Percentiles rank a stretch among this genome's conserved stretches.
Evolutionary conservation across 2,888 invertebrate species (phyloP).

Genomic region (Acrocera orbiculus): DNA sequence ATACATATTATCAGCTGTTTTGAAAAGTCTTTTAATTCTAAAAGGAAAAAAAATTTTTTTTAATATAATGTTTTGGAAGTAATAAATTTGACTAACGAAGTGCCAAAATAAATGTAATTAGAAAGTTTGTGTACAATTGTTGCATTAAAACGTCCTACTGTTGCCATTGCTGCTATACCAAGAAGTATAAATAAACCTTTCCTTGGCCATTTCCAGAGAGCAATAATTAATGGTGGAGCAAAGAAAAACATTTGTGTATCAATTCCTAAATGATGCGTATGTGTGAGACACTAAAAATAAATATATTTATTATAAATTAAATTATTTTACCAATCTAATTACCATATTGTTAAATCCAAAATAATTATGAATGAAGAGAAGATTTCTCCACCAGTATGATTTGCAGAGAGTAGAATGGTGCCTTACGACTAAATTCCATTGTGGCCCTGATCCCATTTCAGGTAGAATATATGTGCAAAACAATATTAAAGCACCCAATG

Average conservation of each 20-base stretch:
- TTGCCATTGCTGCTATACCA: conserved; percentile 36
- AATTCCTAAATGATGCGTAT: conserved; percentile 53
- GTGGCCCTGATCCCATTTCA: conserved; percentile 42
- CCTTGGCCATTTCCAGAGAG: conserved; percentile 43
- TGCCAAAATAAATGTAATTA: conserved; percentile 50
- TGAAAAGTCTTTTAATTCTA: conserved; percentile 45
- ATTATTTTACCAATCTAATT: conserved; percentile 10
- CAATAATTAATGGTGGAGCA: conserved; percentile 40
- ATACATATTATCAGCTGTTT: conserved; percentile 50
- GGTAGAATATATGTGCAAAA: conserved; percentile 51
- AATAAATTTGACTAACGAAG: conserved; percentile 37
- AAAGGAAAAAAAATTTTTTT: conserved; percentile 14
- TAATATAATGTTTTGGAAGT: background rate
- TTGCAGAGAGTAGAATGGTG: conserved; percentile 51
- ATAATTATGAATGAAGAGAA: conserved; percentile 53
- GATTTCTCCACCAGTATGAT: conserved; percentile 50
- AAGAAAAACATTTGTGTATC: conserved; percentile 48
- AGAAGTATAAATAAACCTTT: conserved; percentile 33
- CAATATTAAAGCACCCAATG: conserved; percentile 42
- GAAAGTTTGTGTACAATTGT: conserved; percentile 41
- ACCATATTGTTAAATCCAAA: conserved; percentile 56
- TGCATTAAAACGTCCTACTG: conserved; percentile 41
- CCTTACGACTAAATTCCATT: conserved; percentile 49
- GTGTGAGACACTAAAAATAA: conserved; percentile 42
- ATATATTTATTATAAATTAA: background rate